Percentiles rank a stretch among this genome's conserved stretches.
Evolutionary conservation across 2,113 vertebrate genomes (phyloP).

Genomic region (Hystrix brachyura): DNA sequence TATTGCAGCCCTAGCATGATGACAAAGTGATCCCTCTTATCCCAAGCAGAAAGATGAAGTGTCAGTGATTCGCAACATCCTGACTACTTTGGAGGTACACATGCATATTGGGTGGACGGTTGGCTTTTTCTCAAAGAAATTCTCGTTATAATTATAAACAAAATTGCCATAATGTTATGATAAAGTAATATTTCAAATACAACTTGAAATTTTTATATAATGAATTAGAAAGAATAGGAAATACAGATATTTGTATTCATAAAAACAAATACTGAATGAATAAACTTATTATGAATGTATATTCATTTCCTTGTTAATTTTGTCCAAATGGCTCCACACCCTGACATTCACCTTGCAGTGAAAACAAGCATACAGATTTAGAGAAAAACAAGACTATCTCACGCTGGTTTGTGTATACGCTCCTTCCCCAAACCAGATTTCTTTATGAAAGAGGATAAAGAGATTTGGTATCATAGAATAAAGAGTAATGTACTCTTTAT

Average conservation of each 20-base stretch:
- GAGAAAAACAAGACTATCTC: not conserved
- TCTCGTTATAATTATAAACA: not conserved
- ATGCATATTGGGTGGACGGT: not conserved
- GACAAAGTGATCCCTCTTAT: not conserved
- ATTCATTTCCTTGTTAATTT: constrained; percentile 57
- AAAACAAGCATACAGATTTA: constrained; percentile 18
- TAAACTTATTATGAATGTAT: not conserved
- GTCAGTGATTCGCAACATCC: not conserved
- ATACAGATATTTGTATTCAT: not conserved
- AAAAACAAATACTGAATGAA: constrained; percentile 39
- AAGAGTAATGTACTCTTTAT: not conserved
- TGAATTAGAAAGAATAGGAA: constrained; percentile 47
- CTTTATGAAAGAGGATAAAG: not conserved
- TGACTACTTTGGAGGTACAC: not conserved
- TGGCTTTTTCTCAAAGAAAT: not conserved
- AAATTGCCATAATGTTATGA: not conserved
- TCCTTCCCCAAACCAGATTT: not conserved
- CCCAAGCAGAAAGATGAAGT: not conserved
- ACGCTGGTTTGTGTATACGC: not conserved
- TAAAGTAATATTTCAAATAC: constrained; percentile 60
- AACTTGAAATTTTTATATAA: constrained; percentile 21
- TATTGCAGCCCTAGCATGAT: not conserved
- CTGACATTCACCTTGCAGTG: constrained; percentile 10
- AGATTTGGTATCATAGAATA: constrained; percentile 23
- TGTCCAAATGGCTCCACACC: constrained; percentile 44